A percentile compares a stretch with the other conserved stretches of the same genome.
phyloP scores from a whole-genome alignment of 2,888 invertebrate species.

The Agrochola macilenta region DNA sequence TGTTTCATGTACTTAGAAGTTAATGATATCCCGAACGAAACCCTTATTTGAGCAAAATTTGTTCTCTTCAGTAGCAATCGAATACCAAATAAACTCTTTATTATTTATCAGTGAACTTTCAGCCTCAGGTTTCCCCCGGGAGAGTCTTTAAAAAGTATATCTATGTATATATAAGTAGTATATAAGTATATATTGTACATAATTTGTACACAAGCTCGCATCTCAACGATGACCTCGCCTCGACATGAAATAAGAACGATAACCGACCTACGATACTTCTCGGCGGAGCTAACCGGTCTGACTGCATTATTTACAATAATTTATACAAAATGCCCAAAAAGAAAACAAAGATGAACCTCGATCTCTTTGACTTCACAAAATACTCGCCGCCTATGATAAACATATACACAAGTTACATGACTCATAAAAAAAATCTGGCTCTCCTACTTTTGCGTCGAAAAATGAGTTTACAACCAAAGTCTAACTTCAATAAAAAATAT shows the following conservation, averaged over 20 bases:
- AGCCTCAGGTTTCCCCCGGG: neutral
- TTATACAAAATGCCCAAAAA: constrained; percentile 1
- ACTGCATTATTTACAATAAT: constrained; percentile 40
- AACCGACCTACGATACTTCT: constrained; percentile 32
- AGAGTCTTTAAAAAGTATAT: neutral
- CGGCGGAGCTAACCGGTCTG: constrained; percentile 25
- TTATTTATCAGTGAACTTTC: neutral
- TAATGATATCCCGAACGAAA: neutral
- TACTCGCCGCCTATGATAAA: neutral
- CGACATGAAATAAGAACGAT: constrained; percentile 45
- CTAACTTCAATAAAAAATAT: constrained; percentile 18
- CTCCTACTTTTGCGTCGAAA: neutral
- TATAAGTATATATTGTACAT: neutral
- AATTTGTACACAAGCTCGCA: constrained; percentile 2
- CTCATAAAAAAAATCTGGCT: neutral
- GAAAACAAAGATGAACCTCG: constrained; percentile 6
- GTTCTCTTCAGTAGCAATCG: neutral
- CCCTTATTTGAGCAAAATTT: neutral
- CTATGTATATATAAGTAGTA: neutral
- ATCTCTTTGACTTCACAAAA: neutral
- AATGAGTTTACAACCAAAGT: constrained; percentile 3
- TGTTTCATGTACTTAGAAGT: neutral
- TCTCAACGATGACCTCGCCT: constrained; percentile 34
- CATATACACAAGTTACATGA: too few species aligned
- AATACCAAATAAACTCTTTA: neutral